These are phyloP conservation scores for Sminthopsis crassicaudata DNA, from an alignment of 2,113 vertebrate species.

Conservation along the genomic window DNA sequence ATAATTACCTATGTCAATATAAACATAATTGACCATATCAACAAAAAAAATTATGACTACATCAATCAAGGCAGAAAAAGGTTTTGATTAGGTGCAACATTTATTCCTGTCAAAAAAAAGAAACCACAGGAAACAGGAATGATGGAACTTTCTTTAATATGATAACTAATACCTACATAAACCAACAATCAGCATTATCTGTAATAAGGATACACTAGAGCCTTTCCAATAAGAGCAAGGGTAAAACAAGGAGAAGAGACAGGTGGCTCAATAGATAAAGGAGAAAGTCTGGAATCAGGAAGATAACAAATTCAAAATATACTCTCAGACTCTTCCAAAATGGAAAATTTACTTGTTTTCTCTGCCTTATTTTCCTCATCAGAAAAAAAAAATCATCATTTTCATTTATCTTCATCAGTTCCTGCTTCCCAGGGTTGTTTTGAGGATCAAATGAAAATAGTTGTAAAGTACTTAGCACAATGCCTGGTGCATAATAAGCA, in stretches of 20 bases:
- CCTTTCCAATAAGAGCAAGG: background rate
- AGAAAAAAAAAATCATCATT: background rate
- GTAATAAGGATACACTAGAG: background rate
- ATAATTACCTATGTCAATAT: background rate
- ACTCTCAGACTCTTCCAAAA: background rate
- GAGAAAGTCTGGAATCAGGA: background rate
- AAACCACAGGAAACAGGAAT: background rate
- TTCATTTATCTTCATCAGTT: too few species aligned
- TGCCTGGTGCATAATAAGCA: background rate
- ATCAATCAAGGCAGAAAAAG: background rate
- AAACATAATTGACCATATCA: background rate
- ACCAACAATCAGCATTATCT: background rate
- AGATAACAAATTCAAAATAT: background rate
- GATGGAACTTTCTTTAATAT: background rate
- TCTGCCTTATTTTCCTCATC: background rate
- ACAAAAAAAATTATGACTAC: background rate
- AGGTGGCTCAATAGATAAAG: background rate
- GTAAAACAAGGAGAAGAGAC: background rate
- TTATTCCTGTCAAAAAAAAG: background rate
- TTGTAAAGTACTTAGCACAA: background rate
- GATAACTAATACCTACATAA: background rate
- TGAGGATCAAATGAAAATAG: background rate
- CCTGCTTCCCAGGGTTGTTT: background rate
- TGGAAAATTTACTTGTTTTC: background rate
- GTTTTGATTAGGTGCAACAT: background rate